These are phyloP conservation scores for Megaustenia siamemsis DNA, from an alignment of 2,888 invertebrate species.

Conservation along the genomic window DNA sequence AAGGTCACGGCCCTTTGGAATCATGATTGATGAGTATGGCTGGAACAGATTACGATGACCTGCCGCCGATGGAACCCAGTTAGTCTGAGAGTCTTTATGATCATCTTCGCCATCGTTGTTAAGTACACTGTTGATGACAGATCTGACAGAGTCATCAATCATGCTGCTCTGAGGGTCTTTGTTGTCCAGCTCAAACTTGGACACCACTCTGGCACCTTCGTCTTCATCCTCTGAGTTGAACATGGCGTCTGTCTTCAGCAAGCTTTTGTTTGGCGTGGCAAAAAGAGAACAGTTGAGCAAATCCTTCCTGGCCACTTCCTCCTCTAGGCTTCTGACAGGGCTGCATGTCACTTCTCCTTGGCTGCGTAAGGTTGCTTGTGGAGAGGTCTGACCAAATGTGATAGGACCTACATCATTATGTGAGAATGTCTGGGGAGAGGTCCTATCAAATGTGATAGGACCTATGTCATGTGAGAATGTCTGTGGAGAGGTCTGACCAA, in stretches of 20 bases:
- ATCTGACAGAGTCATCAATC: constrained; percentile 50
- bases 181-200: constrained; percentile 48
- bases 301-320: constrained; percentile 22
- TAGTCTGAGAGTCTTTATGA: constrained; percentile 28
- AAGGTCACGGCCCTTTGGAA: background rate
- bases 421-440: too few relatives aligned
- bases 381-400: too few relatives aligned
- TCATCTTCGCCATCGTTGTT: constrained; percentile 47
- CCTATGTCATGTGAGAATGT: too few relatives aligned
- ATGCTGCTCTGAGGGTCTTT: constrained; percentile 52
- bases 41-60: constrained; percentile 26
- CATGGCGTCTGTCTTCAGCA: constrained; percentile 45
- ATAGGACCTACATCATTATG: too few relatives aligned
- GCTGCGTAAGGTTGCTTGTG: background rate
- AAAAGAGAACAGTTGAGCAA: constrained; percentile 22
- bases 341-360: constrained; percentile 25
- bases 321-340: constrained; percentile 14
- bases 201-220: constrained; percentile 6
- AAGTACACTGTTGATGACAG: constrained; percentile 50
- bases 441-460: too few relatives aligned
- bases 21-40: background rate
- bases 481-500: too few relatives aligned
- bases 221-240: constrained; percentile 49
- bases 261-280: constrained; percentile 41
- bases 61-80: constrained; percentile 30